Conservation (phyloP, 2,888 invertebrate genomes). For the Caenorhabditis doughertyi region DNA sequence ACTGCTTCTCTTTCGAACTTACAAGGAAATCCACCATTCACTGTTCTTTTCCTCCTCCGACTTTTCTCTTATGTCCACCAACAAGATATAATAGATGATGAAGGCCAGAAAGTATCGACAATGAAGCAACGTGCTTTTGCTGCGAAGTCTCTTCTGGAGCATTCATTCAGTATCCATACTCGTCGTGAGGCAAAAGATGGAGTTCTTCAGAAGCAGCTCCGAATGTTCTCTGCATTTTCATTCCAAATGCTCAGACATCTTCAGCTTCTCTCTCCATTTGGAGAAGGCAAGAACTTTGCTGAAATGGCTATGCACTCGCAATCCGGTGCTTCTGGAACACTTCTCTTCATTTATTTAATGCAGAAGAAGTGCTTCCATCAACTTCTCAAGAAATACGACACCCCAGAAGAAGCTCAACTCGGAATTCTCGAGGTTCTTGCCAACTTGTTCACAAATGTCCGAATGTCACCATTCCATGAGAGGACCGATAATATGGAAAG, state of each 20-base stretch:
- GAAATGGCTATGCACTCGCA: constrained; percentile 75
- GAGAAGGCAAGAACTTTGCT: constrained; percentile 78
- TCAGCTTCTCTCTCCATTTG: constrained; percentile 77
- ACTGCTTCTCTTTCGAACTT: constrained; percentile 81
- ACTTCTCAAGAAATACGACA: constrained; percentile 66
- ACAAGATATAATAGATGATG: constrained; percentile 61
- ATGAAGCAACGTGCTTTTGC: constrained; percentile 68
- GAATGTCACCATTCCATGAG: constrained; percentile 75
- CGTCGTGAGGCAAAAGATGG: constrained; percentile 67
- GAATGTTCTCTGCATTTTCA: constrained; percentile 78
- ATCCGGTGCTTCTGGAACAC: constrained; percentile 77
- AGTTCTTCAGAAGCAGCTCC: constrained; percentile 73
- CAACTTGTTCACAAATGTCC: constrained; percentile 78
- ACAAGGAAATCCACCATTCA: constrained; percentile 82
- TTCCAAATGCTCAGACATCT: constrained; percentile 79
- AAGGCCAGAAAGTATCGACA: constrained; percentile 61
- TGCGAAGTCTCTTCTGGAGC: constrained; percentile 76
- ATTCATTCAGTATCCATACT: constrained; percentile 79
- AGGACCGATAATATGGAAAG: constrained; percentile 57
- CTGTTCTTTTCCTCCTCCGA: constrained; percentile 78
- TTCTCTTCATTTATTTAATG: constrained; percentile 80
- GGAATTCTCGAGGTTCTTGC: constrained; percentile 76
- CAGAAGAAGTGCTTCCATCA: constrained; percentile 79
- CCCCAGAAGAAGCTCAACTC: constrained; percentile 67
- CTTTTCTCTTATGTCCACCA: constrained; percentile 79